phyloP scores from a whole-genome alignment of 2,888 invertebrate species.

The Papilio gigon region DNA sequence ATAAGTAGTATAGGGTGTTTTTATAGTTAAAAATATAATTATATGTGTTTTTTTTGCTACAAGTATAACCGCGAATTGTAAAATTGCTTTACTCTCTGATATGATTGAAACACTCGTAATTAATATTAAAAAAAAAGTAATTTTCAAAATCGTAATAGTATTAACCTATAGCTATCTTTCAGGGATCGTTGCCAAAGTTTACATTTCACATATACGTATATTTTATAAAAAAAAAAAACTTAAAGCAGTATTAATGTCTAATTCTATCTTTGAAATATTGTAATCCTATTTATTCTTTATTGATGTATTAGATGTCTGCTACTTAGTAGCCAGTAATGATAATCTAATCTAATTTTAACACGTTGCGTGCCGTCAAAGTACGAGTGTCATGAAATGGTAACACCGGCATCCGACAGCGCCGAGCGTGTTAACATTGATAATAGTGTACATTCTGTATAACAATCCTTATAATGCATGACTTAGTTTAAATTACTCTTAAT shows the following conservation, averaged over 20 bases:
- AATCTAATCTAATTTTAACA: conserved; percentile 4
- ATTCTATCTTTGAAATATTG: conserved; percentile 10
- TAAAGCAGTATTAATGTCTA: conserved; percentile 11
- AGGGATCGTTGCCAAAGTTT: conserved; percentile 5
- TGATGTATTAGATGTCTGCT: conserved; percentile 22
- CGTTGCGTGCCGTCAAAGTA: neutral
- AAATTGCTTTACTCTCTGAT: too few species aligned
- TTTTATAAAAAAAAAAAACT: conserved; percentile 2
- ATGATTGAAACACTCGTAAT: too few species aligned
- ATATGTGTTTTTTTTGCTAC: too few species aligned
- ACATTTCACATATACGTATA: conserved; percentile 1
- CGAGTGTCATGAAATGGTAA: neutral
- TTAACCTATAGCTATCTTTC: conserved; percentile 4
- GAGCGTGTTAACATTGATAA: neutral
- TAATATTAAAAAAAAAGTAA: neutral
- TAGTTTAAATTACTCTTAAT: too few species aligned
- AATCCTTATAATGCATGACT: neutral
- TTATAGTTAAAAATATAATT: too few species aligned
- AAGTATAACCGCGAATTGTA: too few species aligned
- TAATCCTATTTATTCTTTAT: conserved; percentile 4
- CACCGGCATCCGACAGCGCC: neutral
- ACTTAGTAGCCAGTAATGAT: conserved; percentile 17
- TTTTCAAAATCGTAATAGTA: too few species aligned
- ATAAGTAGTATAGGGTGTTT: too few species aligned
- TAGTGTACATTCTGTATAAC: conserved; percentile 10